A percentile compares a stretch with the other conserved stretches of the same genome.
Conservation (phyloP, 1,140 invertebrate genomes). For the Trichogramma pretiosum region DNA sequence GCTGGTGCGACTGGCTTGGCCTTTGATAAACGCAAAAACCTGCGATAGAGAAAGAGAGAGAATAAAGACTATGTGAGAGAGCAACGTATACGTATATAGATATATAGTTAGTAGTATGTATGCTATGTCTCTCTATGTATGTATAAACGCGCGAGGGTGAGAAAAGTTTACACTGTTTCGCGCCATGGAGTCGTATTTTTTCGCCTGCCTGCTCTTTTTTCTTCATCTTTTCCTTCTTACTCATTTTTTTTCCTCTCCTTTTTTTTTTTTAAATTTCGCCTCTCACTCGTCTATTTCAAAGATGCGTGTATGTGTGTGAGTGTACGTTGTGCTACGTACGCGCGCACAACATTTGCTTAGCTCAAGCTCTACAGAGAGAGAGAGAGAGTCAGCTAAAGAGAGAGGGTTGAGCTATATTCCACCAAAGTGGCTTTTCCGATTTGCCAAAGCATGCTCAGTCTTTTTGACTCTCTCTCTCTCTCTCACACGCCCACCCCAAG, state of each 20-base stretch:
- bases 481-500: background rate
- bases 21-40: slow-evolving; percentile 74
- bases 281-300: slow-evolving; percentile 4
- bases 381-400: no score
- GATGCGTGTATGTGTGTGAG: no score
- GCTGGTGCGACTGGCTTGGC: slow-evolving; percentile 61
- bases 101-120: no score
- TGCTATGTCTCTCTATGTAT: no score
- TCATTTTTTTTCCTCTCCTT: background rate
- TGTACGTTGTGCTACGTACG: no score
- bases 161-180: no score
- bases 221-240: background rate
- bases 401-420: background rate
- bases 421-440: slow-evolving; percentile 14
- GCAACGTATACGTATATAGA: no score
- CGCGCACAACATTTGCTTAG: no score
- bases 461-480: background rate
- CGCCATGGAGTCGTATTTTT: no score
- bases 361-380: no score
- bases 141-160: no score
- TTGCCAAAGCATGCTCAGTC: background rate
- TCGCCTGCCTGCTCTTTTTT: background rate
- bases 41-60: slow-evolving; percentile 45
- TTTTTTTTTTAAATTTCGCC: background rate
- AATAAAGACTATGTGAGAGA: no score